Percentiles rank a stretch among this genome's conserved stretches.
Conservation (phyloP, 1,140 invertebrate species). For the Lycorma delicatula region DNA sequence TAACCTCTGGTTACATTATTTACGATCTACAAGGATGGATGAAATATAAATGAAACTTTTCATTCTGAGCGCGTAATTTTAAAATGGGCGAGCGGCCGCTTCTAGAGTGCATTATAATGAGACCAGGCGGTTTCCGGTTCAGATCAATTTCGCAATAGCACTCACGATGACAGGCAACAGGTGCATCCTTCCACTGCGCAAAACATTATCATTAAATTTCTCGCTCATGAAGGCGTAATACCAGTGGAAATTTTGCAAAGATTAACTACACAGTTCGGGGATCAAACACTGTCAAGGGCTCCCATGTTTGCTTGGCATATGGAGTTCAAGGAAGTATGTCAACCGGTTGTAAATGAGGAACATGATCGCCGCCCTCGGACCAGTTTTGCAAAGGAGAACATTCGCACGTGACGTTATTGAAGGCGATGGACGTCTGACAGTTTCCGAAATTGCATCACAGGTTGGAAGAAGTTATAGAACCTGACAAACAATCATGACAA, state of each 20-base stretch:
- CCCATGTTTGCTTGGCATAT: background rate
- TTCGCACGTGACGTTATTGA: background rate
- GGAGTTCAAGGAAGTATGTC: background rate
- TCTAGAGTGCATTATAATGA: no score
- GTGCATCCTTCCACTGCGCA: no score
- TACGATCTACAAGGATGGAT: no score
- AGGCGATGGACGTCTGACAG: background rate
- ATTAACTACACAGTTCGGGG: background rate
- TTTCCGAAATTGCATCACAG: background rate
- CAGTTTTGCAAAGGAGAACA: background rate
- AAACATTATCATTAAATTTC: slow-evolving; percentile 8
- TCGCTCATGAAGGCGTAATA: slow-evolving; percentile 9
- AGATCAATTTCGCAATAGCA: no score
- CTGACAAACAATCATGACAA: background rate
- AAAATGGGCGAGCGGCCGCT: no score
- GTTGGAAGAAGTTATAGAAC: background rate
- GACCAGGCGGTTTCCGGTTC: no score
- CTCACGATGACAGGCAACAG: no score
- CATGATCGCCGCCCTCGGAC: background rate
- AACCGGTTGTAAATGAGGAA: background rate
- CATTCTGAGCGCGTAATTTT: no score
- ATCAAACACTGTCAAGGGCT: background rate
- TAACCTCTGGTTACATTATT: no score
- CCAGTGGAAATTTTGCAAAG: slow-evolving; percentile 4
- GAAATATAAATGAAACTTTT: no score